Conservation (phyloP, 2,113 vertebrate genomes). For the Protobothrops mucrosquamatus region DNA sequence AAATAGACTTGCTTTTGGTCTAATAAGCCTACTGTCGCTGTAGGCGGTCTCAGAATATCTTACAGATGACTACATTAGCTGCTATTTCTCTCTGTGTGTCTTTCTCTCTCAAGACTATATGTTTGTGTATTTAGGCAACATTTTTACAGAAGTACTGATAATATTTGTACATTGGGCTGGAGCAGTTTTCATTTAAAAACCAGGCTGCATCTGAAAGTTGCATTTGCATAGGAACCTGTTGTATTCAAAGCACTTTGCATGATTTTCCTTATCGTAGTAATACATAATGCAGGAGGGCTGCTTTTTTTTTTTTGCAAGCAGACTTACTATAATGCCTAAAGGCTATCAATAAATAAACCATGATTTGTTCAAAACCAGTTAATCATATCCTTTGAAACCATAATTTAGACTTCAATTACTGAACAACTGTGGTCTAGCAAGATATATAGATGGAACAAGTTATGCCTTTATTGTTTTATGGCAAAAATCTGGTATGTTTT, state of each 20-base stretch:
- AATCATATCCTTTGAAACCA: background rate
- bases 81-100: background rate
- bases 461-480: background rate
- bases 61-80: background rate
- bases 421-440: background rate
- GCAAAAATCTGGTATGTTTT: background rate
- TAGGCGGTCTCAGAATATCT: background rate
- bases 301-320: background rate
- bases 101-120: background rate
- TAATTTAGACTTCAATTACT: background rate
- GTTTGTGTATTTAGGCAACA: background rate
- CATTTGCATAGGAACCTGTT: background rate
- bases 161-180: background rate
- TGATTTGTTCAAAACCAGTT: background rate
- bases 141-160: background rate
- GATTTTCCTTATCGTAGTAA: background rate
- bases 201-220: background rate
- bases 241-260: background rate
- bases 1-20: constrained; percentile 15
- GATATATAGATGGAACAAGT: background rate
- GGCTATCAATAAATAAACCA: background rate
- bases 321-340: background rate
- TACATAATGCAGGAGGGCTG: background rate
- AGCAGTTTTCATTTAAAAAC: background rate
- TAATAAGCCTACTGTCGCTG: background rate